Conservation (phyloP, 2,113 vertebrate species). For the Larimichthys polyactis region DNA sequence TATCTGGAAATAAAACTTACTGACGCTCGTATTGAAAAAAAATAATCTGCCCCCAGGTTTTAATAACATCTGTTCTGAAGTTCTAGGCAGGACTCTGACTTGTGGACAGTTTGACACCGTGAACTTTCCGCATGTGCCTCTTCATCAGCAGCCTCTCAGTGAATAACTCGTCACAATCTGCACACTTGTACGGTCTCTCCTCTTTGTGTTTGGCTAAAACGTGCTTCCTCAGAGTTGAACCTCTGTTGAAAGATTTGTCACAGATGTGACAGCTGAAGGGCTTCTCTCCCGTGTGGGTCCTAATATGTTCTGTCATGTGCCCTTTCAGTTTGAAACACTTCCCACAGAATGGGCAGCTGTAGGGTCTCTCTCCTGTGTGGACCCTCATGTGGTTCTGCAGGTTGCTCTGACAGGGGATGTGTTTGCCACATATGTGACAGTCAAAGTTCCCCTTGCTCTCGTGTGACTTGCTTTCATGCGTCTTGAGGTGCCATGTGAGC, state of each 20-base stretch:
- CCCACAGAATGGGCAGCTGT: conserved; percentile 63
- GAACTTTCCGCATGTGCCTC: conserved; percentile 62
- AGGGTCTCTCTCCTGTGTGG: conserved; percentile 63
- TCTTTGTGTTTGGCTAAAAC: conserved; percentile 63
- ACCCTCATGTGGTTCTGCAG: conserved; percentile 70
- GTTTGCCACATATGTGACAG: conserved; percentile 69
- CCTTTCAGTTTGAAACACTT: conserved; percentile 71
- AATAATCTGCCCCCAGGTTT: neutral
- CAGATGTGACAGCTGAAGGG: conserved; percentile 70
- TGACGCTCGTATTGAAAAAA: neutral
- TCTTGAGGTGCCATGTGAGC: conserved; percentile 65
- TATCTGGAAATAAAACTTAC: neutral
- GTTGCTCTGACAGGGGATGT: conserved; percentile 61
- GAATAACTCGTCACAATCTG: conserved; percentile 58
- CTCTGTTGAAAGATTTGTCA: conserved; percentile 67
- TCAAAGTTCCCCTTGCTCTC: conserved; percentile 55
- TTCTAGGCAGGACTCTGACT: conserved; percentile 46
- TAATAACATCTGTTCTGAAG: neutral
- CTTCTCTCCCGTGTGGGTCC: conserved; percentile 70
- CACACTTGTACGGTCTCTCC: conserved; percentile 65
- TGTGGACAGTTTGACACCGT: conserved; percentile 44
- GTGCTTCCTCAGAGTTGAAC: conserved; percentile 63
- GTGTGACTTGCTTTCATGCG: conserved; percentile 41
- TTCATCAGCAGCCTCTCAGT: conserved; percentile 67
- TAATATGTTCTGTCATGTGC: conserved; percentile 67